Conservation (phyloP, 2,888 invertebrate genomes). For the Heliconius hortense region DNA sequence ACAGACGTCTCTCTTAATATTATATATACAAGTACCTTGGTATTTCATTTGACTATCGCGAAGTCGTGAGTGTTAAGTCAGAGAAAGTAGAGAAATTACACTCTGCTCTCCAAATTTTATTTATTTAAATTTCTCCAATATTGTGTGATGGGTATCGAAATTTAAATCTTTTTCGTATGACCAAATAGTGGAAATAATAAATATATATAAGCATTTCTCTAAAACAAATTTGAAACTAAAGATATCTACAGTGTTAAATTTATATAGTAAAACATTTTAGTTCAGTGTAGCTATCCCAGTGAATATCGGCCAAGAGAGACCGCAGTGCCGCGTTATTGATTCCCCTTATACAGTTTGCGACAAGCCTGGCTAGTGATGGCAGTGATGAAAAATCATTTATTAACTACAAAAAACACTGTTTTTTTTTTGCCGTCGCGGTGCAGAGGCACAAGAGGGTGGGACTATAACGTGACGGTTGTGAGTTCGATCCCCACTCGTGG, state of each 20-base stretch:
- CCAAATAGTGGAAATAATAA: background rate
- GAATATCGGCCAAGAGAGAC: slow-evolving; percentile 12
- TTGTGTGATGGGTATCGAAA: too few species aligned
- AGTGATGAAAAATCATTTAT: background rate
- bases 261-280: background rate
- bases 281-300: background rate
- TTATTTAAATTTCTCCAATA: background rate
- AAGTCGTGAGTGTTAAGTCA: background rate
- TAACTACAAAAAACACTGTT: background rate
- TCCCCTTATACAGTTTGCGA: slow-evolving; percentile 41
- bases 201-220: background rate
- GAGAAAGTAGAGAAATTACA: background rate
- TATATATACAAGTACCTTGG: background rate
- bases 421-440: too few species aligned
- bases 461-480: too few species aligned
- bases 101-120: background rate
- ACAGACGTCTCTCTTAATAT: slow-evolving; percentile 32
- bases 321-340: slow-evolving; percentile 53
- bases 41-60: background rate
- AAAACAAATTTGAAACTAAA: background rate
- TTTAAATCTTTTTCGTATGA: background rate
- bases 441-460: too few species aligned
- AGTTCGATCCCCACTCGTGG: too few species aligned
- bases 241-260: background rate
- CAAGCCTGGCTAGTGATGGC: slow-evolving; percentile 1